Evolutionary conservation across 2,797 vertebrate species (phyloP).

Genomic region (Varecia variegata): DNA sequence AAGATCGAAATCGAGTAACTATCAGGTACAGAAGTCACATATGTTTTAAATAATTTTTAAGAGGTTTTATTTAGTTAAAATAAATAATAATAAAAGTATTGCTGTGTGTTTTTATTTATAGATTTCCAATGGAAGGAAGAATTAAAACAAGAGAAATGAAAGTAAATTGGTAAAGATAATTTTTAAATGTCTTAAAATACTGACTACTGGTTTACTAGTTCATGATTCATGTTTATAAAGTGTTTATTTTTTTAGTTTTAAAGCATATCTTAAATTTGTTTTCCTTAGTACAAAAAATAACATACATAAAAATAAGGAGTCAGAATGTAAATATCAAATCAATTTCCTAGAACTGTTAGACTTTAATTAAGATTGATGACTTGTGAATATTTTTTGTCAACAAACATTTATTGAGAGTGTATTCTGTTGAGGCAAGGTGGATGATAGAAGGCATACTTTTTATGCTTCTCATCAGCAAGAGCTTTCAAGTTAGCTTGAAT

Average conservation of each 20-base stretch:
- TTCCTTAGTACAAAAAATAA: conserved; percentile 6
- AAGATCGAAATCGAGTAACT: conserved; percentile 92
- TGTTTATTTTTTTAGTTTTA: background rate
- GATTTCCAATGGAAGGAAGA: conserved; percentile 96
- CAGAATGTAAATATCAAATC: conserved; percentile 31
- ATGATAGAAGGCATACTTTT: background rate
- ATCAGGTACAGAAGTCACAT: conserved; percentile 88
- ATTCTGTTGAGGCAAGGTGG: background rate
- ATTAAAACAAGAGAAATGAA: conserved; percentile 99
- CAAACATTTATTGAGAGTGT: background rate
- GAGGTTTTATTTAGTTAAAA: conserved; percentile 57
- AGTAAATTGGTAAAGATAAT: conserved; percentile 93
- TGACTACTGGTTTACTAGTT: background rate
- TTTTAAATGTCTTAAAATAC: conserved; percentile 29
- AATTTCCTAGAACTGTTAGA: conserved; percentile 24
- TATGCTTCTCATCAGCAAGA: background rate
- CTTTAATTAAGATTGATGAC: conserved; percentile 36
- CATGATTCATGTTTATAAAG: conserved; percentile 21
- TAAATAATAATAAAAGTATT: conserved; percentile 43
- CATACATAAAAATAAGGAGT: background rate
- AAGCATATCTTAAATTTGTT: conserved; percentile 24
- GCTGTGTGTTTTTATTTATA: conserved; percentile 77
- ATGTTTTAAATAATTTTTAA: conserved; percentile 39
- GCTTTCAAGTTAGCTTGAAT: conserved; percentile 8
- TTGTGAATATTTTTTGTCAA: background rate